A percentile compares a stretch with the other conserved stretches of the same genome.
Conservation (phyloP, 2,113 vertebrate genomes). For the Phocoena phocoena region DNA sequence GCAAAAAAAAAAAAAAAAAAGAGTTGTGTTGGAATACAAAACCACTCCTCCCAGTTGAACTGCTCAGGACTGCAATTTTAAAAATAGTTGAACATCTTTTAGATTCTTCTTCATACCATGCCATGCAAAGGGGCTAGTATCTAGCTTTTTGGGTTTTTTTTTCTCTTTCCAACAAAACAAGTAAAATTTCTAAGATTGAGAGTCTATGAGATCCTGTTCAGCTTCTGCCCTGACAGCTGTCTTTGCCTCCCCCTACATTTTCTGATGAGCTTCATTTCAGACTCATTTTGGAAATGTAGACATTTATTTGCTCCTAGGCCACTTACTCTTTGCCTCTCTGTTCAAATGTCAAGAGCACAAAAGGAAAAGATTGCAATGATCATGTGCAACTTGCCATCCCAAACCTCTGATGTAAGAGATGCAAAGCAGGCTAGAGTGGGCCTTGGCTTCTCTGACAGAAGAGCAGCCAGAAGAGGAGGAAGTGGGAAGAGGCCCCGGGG, state of each 20-base stretch:
- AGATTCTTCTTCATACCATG: background rate
- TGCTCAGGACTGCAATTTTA: background rate
- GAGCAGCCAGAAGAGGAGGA: constrained; percentile 16
- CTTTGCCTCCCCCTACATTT: background rate
- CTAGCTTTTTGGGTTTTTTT: background rate
- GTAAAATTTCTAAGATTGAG: background rate
- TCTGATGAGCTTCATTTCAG: background rate
- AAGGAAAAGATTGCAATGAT: background rate
- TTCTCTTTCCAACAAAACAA: constrained; percentile 5
- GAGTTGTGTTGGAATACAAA: background rate
- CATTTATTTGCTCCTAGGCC: background rate
- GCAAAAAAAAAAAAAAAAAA: background rate
- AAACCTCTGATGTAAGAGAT: background rate
- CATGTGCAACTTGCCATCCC: background rate
- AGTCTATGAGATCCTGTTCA: background rate
- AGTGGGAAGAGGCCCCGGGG: constrained; percentile 48
- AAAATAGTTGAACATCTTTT: background rate
- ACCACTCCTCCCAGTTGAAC: background rate
- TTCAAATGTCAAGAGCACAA: background rate
- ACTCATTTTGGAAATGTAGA: background rate
- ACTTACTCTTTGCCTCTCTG: background rate
- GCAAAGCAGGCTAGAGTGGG: background rate
- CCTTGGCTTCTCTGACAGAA: background rate
- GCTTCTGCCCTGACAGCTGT: background rate
- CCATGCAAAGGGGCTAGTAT: background rate